Percentiles rank a stretch among this genome's conserved stretches.
Conservation (phyloP, 1,140 invertebrate genomes). For the Coenobita brevimanus region DNA sequence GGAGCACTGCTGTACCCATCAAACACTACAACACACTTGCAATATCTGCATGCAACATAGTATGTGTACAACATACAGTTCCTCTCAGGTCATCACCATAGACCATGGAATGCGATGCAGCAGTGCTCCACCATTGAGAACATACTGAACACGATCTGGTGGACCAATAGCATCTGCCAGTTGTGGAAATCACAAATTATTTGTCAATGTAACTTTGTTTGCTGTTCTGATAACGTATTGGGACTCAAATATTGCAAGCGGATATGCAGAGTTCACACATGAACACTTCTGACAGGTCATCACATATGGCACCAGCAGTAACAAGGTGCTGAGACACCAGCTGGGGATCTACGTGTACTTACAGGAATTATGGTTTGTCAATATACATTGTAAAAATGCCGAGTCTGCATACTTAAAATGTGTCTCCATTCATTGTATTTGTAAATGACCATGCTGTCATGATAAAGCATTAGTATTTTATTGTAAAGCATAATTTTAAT, state of each 20-base stretch:
- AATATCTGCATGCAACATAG: neutral
- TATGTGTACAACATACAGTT: neutral
- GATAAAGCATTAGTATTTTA: too few relatives aligned
- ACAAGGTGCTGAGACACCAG: neutral
- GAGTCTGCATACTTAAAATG: too few relatives aligned
- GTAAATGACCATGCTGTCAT: too few relatives aligned
- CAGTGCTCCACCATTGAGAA: conserved; percentile 7
- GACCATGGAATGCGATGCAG: neutral
- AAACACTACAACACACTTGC: neutral
- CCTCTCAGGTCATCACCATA: neutral
- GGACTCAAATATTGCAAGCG: neutral
- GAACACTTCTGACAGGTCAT: neutral
- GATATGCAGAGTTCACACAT: neutral
- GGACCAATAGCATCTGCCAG: too few relatives aligned
- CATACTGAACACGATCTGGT: neutral
- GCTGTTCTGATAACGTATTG: neutral
- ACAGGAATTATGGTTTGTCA: too few relatives aligned
- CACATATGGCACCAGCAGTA: neutral
- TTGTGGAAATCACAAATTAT: neutral
- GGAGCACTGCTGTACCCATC: neutral
- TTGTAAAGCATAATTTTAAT: too few relatives aligned
- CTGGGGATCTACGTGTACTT: too few relatives aligned
- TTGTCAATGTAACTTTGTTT: neutral
- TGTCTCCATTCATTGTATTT: too few relatives aligned
- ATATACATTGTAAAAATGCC: too few relatives aligned